phyloP scores from a whole-genome alignment of 2,113 vertebrate species.

The Rhinolophus ferrumequinum region DNA sequence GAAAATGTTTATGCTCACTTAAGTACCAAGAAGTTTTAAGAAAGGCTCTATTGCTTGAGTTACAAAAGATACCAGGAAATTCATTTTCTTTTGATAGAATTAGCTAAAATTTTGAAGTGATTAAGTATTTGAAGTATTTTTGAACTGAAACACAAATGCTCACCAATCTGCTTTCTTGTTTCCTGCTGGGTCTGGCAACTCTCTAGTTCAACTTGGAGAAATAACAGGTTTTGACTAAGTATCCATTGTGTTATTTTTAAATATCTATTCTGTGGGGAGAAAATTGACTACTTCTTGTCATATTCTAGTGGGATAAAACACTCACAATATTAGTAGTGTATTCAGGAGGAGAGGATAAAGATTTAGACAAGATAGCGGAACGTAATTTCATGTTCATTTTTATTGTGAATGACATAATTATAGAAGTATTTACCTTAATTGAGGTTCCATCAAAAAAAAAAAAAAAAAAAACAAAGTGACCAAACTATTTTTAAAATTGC shows the following conservation, averaged over 20 bases:
- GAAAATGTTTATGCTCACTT: not conserved
- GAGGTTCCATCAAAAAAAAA: slow-evolving; percentile 31
- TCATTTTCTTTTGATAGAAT: not conserved
- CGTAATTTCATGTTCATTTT: slow-evolving; percentile 64
- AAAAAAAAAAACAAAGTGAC: slow-evolving; percentile 5
- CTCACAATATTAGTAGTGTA: not conserved
- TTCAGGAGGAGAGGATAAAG: slow-evolving; percentile 63
- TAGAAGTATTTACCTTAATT: slow-evolving; percentile 68
- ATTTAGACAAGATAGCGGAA: slow-evolving; percentile 54
- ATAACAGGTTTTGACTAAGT: not conserved
- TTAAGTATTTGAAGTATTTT: slow-evolving; percentile 33
- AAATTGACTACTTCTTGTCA: slow-evolving; percentile 1
- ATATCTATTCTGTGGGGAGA: not conserved
- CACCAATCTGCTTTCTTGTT: not conserved
- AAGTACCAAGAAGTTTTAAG: not conserved
- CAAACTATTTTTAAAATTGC: slow-evolving; percentile 59
- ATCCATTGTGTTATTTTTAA: slow-evolving; percentile 39
- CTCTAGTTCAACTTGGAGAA: not conserved
- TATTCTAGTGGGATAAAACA: slow-evolving; percentile 35
- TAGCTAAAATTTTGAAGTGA: slow-evolving; percentile 44
- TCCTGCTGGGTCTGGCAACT: not conserved
- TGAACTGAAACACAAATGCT: not conserved
- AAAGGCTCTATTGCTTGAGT: not conserved
- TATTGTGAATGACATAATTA: slow-evolving; percentile 68
- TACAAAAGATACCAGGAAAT: not conserved